These are phyloP conservation scores for Burhinus oedicnemus DNA, from an alignment of 2,113 vertebrate genomes.

Conservation along the genomic window DNA sequence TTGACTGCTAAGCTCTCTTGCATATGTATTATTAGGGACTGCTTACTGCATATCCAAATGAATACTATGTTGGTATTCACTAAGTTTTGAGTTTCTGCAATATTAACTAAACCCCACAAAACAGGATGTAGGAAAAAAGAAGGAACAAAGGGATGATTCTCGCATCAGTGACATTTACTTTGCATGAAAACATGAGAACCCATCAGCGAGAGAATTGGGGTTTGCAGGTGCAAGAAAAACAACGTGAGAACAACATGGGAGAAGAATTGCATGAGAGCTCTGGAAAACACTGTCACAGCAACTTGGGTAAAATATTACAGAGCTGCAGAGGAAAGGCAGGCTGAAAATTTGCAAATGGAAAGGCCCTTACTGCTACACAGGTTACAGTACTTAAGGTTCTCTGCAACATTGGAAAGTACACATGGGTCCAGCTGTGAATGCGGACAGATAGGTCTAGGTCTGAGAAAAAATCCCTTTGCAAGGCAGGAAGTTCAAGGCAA, in stretches of 20 bases:
- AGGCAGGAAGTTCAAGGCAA: neutral
- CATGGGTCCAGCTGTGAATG: fast-evolving
- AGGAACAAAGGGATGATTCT: neutral
- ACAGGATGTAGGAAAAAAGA: neutral
- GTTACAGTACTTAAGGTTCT: neutral
- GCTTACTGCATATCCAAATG: neutral
- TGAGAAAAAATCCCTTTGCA: neutral
- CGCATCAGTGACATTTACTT: neutral
- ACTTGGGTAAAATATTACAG: neutral
- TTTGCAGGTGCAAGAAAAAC: neutral
- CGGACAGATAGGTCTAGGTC: neutral
- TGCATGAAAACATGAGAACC: neutral
- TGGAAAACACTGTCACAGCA: neutral
- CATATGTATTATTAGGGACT: neutral
- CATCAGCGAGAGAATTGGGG: neutral
- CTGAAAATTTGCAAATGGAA: neutral
- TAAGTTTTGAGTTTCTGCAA: neutral
- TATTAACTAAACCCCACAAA: neutral
- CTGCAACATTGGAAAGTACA: neutral
- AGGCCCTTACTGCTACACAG: neutral
- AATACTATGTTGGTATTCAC: neutral
- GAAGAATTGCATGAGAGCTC: neutral
- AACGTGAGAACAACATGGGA: fast-evolving
- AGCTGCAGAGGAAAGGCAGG: neutral
- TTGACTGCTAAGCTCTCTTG: neutral